A percentile compares a stretch with the other conserved stretches of the same genome.
Evolutionary conservation across 2,797 vertebrate species (phyloP).

Genomic region (Aselliscus stoliczkanus): DNA sequence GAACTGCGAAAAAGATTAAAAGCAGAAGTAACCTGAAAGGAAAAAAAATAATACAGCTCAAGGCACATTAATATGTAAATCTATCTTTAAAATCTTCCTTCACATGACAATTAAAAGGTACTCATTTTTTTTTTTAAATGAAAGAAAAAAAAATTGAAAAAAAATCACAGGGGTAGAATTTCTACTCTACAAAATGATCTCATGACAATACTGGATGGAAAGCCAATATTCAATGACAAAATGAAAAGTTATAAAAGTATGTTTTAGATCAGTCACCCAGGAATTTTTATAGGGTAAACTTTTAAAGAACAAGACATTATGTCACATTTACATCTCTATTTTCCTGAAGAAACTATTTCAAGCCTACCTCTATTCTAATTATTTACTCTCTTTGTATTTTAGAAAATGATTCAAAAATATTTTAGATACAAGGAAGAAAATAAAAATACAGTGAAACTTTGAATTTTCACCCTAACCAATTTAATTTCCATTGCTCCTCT

Average conservation of each 20-base stretch:
- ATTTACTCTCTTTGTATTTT: background rate
- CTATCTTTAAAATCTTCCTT: background rate
- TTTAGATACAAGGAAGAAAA: background rate
- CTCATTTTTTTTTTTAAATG: background rate
- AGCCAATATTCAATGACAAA: background rate
- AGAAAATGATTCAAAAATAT: background rate
- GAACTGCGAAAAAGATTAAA: conserved; percentile 89
- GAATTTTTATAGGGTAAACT: background rate
- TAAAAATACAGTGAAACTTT: background rate
- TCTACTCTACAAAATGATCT: background rate
- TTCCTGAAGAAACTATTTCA: background rate
- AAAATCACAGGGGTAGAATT: background rate
- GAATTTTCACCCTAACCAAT: background rate
- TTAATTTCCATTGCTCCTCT: background rate
- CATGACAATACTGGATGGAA: background rate
- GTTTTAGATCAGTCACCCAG: background rate
- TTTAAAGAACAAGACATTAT: background rate
- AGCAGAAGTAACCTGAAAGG: conserved; percentile 89
- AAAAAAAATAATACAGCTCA: conserved; percentile 14
- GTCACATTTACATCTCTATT: background rate
- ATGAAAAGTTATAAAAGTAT: background rate
- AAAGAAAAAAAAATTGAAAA: background rate
- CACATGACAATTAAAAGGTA: background rate
- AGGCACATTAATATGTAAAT: background rate
- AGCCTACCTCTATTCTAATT: background rate